Evolutionary conservation across 2,113 vertebrate species (phyloP), one percentile per base, ranked within the genome.

Genomic region (Xenus cinereus): DNA sequence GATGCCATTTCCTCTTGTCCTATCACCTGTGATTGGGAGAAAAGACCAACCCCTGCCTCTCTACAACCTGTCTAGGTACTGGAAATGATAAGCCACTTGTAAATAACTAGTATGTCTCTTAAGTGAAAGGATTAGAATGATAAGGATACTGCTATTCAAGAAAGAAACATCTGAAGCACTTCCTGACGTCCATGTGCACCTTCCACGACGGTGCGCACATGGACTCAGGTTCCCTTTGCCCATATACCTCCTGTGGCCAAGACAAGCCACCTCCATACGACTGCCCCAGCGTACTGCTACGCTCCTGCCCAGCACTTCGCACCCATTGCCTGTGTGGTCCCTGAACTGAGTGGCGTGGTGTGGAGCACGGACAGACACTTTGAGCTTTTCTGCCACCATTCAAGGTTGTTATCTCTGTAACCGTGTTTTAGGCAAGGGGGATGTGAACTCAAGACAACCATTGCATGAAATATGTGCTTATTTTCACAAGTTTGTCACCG

Each of bases 211-310:
- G 27, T 1, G 43, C 32, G 9, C 28, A 7, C 3, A 4, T 0
- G 8, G 7, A 9, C 53, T 59, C 32, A 18, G 14, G 53, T 20
- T 5, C 10, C 45, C 37, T 21, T 53, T 45, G 71, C 27, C 19
- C 28, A 19, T 9, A 10, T 0, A 0, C 12, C 62, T 45, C 19
- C 50, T 43, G 20, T 24, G 24, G 12, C 46, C 6, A 10, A 14
- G 7, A 15, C 14, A 19, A 48, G 14, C 10, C 80, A 39, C 7
- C 3, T 41, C 53, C 1, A 3, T 26, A 0, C 0, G 0, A 16
- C 39, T 1, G 3, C 24, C 10, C 54, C 45, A 16, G 53, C 2
- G 12, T 5, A 60, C n/a, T 0, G 20, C 56, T 41, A n/a, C 13
- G 18, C 51, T 62, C 8, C 1, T 1, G 43, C 18, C 9, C 0